Conservation (phyloP, 2,888 invertebrate genomes). For the Bombyx huttoni region DNA sequence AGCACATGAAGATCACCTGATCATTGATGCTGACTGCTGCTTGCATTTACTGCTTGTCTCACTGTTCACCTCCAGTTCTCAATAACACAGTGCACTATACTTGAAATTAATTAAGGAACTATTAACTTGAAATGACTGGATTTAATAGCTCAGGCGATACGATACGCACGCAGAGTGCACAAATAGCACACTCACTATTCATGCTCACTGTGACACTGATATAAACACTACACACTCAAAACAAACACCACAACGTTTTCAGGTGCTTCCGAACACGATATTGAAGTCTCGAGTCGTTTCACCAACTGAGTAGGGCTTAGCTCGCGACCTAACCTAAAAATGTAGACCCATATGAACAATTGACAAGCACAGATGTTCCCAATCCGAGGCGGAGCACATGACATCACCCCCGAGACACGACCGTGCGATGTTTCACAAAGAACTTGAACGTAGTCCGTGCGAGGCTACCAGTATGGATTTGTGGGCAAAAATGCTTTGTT, state of each 20-base stretch:
- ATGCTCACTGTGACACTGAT: conserved; percentile 23
- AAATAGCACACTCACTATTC: conserved; percentile 22
- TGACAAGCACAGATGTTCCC: conserved; percentile 57
- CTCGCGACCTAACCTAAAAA: conserved; percentile 66
- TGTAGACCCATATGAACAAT: conserved; percentile 43
- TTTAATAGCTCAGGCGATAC: conserved; percentile 15
- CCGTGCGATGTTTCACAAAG: conserved; percentile 42
- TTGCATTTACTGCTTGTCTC: conserved; percentile 15
- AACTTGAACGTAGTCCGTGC: conserved; percentile 38
- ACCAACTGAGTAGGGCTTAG: conserved; percentile 24
- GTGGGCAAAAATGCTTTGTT: conserved; percentile 66
- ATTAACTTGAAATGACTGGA: conserved; percentile 18
- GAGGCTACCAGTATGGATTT: conserved; percentile 46
- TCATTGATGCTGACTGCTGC: conserved; percentile 19
- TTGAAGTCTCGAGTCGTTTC: not conserved
- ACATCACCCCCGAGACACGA: conserved; percentile 41
- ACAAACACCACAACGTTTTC: conserved; percentile 6
- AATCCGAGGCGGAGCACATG: conserved; percentile 33
- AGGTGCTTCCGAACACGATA: conserved; percentile 7
- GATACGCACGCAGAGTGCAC: conserved; percentile 14
- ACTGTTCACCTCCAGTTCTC: not conserved
- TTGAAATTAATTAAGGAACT: conserved; percentile 20
- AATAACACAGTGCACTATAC: conserved; percentile 23
- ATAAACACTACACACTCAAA: conserved; percentile 25
- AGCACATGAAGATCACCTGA: conserved; percentile 21